Evolutionary conservation across 2,113 vertebrate species (phyloP).

Genomic region (Vicugna pacos): DNA sequence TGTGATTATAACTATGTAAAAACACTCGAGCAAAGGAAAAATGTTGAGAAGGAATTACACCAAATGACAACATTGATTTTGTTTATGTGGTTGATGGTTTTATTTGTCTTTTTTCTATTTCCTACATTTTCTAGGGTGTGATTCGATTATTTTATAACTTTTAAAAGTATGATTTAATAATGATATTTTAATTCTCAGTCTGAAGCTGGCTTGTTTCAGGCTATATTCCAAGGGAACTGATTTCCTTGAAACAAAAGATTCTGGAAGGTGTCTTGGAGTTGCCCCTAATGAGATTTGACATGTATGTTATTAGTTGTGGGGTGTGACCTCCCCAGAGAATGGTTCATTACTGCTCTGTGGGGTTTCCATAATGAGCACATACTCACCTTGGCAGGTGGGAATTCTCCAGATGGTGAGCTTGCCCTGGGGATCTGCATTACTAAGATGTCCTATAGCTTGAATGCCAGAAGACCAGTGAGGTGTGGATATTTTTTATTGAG

Average conservation of each 20-base stretch:
- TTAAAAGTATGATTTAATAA: conserved; percentile 13
- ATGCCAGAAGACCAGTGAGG: background rate
- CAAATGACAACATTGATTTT: background rate
- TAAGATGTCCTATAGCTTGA: background rate
- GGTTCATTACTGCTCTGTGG: conserved; percentile 62
- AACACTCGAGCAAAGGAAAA: background rate
- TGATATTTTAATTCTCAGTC: background rate
- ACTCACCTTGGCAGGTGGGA: conserved; percentile 50
- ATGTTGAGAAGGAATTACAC: background rate
- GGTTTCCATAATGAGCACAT: conserved; percentile 51
- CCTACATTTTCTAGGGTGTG: background rate
- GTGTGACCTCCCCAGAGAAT: conserved; percentile 45
- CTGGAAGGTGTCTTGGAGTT: conserved; percentile 27
- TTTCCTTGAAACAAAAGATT: conserved; percentile 40
- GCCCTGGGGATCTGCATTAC: conserved; percentile 20
- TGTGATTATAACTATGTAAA: background rate
- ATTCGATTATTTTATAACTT: background rate
- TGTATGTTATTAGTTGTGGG: conserved; percentile 56
- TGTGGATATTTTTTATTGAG: background rate
- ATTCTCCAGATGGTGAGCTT: conserved; percentile 52
- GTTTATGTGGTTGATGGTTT: background rate
- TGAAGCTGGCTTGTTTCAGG: background rate
- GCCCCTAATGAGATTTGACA: conserved; percentile 54
- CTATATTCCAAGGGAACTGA: background rate
- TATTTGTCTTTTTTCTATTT: background rate